Percentiles rank a stretch among this genome's conserved stretches.
These are phyloP conservation scores for Drosophila peninsularis DNA, from an alignment of 2,888 invertebrate genomes.

Conservation along the genomic window DNA sequence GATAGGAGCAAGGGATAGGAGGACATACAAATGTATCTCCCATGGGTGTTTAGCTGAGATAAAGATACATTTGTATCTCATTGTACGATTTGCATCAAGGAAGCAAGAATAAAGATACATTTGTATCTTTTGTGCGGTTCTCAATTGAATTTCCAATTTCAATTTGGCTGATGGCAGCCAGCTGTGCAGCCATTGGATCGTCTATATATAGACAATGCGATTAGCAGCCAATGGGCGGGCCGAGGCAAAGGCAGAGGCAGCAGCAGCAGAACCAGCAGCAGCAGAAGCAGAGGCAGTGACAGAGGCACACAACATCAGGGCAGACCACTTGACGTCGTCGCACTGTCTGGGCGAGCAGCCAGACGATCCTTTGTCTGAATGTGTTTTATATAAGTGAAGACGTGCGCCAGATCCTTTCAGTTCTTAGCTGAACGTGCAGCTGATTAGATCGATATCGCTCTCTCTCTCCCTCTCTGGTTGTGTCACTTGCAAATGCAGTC, in stretches of 20 bases:
- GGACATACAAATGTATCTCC: neutral
- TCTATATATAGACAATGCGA: slow-evolving; percentile 65
- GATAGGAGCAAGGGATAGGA: no score
- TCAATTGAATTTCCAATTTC: slow-evolving; percentile 55
- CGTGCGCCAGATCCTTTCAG: slow-evolving; percentile 57
- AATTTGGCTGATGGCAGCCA: slow-evolving; percentile 60
- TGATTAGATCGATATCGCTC: slow-evolving; percentile 25
- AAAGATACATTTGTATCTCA: slow-evolving; percentile 3
- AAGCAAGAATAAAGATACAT: slow-evolving; percentile 46
- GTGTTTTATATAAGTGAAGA: slow-evolving; percentile 32
- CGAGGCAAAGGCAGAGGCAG: slow-evolving; percentile 1
- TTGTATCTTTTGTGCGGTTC: slow-evolving; percentile 60
- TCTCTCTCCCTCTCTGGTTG: neutral
- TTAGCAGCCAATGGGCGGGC: slow-evolving; percentile 75
- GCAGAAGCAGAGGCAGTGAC: neutral
- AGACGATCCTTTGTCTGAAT: slow-evolving; percentile 7
- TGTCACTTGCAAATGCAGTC: slow-evolving; percentile 21
- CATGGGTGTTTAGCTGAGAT: neutral
- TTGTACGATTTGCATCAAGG: no score
- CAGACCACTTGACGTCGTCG: slow-evolving; percentile 54
- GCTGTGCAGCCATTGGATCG: slow-evolving; percentile 68
- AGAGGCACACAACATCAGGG: neutral
- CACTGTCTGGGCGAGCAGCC: slow-evolving; percentile 44
- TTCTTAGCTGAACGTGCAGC: slow-evolving; percentile 39
- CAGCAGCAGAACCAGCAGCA: neutral